phyloP scores from a whole-genome alignment of 2,113 vertebrate genomes.

The Sinocyclocheilus grahami region DNA sequence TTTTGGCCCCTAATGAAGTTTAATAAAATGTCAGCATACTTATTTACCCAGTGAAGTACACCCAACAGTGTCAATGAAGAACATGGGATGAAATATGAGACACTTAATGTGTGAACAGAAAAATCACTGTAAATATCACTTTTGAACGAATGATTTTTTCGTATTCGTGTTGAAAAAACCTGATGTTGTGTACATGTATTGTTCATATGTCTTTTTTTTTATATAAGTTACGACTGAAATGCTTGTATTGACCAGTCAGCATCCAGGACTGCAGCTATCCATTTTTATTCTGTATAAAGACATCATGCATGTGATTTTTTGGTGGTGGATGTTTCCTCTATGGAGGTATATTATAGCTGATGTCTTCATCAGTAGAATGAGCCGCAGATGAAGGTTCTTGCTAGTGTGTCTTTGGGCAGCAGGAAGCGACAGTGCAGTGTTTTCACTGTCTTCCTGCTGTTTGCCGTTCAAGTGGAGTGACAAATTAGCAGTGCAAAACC shows the following conservation, averaged over 20 bases:
- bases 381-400: constrained; percentile 51
- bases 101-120: not conserved
- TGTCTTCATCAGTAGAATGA: constrained; percentile 48
- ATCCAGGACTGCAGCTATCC: not conserved
- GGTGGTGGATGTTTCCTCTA: no score
- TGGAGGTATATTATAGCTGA: constrained; percentile 16
- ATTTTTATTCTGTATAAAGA: not conserved
- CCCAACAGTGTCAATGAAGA: not conserved
- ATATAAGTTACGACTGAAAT: not conserved
- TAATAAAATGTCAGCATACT: not conserved
- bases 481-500: constrained; percentile 65
- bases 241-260: not conserved
- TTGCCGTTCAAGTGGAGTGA: constrained; percentile 66
- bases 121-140: not conserved
- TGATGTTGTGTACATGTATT: no score
- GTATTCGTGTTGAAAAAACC: not conserved
- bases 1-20: not conserved
- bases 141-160: not conserved
- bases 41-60: no score
- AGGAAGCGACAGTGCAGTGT: constrained; percentile 60
- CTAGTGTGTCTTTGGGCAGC: constrained; percentile 56
- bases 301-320: no score
- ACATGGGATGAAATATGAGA: no score
- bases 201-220: no score
- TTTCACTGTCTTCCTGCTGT: constrained; percentile 55